Evolutionary conservation across 1,140 invertebrate genomes (phyloP), one percentile per base, ranked within the genome.

Genomic region (Neocloeon triangulifer): DNA sequence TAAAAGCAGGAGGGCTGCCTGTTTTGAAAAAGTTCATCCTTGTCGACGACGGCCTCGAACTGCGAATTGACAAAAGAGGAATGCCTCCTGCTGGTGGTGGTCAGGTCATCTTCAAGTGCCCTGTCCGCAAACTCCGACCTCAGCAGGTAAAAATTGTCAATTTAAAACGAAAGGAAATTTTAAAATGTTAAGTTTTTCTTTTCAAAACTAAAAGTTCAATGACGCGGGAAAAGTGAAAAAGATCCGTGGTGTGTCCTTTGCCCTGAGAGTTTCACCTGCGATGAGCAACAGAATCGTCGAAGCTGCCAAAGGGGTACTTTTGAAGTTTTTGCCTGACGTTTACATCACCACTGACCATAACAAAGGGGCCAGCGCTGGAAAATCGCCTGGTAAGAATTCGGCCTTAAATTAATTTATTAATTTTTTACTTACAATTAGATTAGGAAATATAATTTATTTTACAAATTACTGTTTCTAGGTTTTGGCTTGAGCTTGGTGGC

Each of bases 341-440:
- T 97, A 91, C 47, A 85, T 97, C 39, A 74, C 79, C 45, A 80
- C 82, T 12, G 92, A 97, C 60, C 82, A 88, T 50, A 67, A 72
- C 44, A 75, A 76, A 50, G 85, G 89, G 16, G 63, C 66, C 34
- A 63, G 70, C 38, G 73, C 79, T 27, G 89, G 91, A 37, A 82
- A 80, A 63, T 88, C 73, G 47, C 74, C 77, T 12, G 73, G 58
- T 56, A 41, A n/a, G n/a, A n/a, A n/a, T n/a, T n/a, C n/a, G n/a
- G n/a, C n/a, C n/a, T n/a, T n/a, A n/a, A n/a, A n/a, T n/a, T n/a
- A n/a, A n/a, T n/a, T n/a, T n/a, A n/a, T n/a, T n/a, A n/a, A n/a
- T n/a, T n/a, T n/a, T n/a, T n/a, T n/a, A n/a, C n/a, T n/a, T n/a
- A n/a, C n/a, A n/a, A n/a, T n/a, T n/a, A n/a, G n/a, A n/a, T n/a